Evolutionary conservation across 2,113 vertebrate species (phyloP).

Genomic region (Hippopotamus amphibius): DNA sequence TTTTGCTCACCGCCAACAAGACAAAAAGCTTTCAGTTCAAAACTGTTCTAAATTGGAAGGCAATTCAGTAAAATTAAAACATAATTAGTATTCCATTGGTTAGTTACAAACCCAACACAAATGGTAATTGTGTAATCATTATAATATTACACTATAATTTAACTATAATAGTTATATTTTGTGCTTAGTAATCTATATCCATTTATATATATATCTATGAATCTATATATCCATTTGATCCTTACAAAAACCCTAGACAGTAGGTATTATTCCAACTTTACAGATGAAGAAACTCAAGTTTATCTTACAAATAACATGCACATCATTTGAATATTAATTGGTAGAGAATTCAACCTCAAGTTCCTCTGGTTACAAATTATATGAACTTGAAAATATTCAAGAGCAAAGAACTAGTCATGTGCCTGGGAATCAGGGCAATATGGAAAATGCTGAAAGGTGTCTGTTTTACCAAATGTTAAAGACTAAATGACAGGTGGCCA

Average conservation of each 20-base stretch:
- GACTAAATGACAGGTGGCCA: not conserved
- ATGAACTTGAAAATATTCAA: constrained; percentile 1
- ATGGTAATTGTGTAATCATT: not conserved
- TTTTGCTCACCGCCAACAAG: not conserved
- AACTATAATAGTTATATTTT: not conserved
- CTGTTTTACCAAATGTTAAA: not conserved
- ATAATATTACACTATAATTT: not conserved
- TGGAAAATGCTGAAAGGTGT: not conserved
- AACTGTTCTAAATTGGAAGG: not conserved
- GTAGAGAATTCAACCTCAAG: not conserved
- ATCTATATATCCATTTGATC: not conserved
- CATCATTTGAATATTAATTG: constrained; percentile 12
- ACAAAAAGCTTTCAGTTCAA: not conserved
- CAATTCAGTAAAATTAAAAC: constrained; percentile 4
- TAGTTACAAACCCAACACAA: not conserved
- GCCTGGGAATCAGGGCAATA: not conserved
- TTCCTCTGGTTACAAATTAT: not conserved
- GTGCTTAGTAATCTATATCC: not conserved
- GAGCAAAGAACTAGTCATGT: not conserved
- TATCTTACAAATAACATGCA: not conserved
- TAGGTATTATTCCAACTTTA: not conserved
- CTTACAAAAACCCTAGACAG: not conserved
- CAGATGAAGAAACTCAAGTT: not conserved
- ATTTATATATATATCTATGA: not conserved
- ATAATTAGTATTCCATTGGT: not conserved